Base-by-base conservation (phyloP, 2,888 invertebrate genomes). In the Oxystoma pomonae region DNA sequence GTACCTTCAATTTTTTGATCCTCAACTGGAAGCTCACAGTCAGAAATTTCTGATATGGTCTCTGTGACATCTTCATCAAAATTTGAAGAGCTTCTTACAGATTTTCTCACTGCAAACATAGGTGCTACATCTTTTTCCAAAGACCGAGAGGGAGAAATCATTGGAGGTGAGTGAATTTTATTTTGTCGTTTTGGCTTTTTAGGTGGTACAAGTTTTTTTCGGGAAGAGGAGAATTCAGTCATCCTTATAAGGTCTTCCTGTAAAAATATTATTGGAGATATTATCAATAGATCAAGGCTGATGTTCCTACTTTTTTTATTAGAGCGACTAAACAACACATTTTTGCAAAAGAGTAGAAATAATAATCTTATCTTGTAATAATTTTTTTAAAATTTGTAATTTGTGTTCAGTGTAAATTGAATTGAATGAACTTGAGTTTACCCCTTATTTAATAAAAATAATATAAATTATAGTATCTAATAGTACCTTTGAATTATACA, bases 231-330 rank as follows among this genome's bases (percentile, higher is more conserved):
- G 1, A 61, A 20, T 52, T 66, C 62, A 1, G 51, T 17, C 60
- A 66, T 61, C 22, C 62, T 62, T 16, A 66, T 57, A 7, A 66
- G 55, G 21, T 66, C 64, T 55, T 66, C 66, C 66, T 66, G 20
- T 12, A 57, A 60, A 56, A 35, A n/a, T n/a, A n/a, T n/a, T n/a
- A n/a, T n/a, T n/a, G n/a, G n/a, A n/a, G n/a, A n/a, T n/a, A n/a
- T n/a, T n/a, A n/a, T n/a, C n/a, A n/a, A n/a, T n/a, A n/a, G n/a
- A n/a, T n/a, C n/a, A n/a, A n/a, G n/a, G n/a, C n/a, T n/a, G n/a
- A n/a, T n/a, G n/a, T n/a, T n/a, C n/a, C n/a, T n/a, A n/a, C n/a
- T n/a, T n/a, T n/a, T n/a, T n/a, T n/a, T n/a, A n/a, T n/a, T n/a
- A n/a, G n/a, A n/a, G n/a, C n/a, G n/a, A n/a, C n/a, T n/a, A n/a